Conservation (phyloP, 2,113 vertebrate genomes). For the Vidua macroura region DNA sequence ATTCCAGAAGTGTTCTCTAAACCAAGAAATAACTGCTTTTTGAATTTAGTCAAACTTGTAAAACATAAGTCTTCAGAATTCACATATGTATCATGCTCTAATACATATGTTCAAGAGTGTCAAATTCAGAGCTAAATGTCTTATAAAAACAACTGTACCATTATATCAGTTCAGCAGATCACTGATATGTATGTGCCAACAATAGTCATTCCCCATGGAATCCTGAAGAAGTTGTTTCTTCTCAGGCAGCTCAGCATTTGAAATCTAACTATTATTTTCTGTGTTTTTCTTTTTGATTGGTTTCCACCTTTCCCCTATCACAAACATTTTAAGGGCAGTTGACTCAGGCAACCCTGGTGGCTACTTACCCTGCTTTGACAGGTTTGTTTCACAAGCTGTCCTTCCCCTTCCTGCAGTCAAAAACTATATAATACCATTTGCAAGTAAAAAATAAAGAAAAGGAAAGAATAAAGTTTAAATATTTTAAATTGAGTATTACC, state of each 20-base stretch:
- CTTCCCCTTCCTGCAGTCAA: not conserved
- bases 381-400: not conserved
- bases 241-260: not conserved
- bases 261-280: not conserved
- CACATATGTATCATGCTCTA: not conserved
- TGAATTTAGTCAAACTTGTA: conserved; percentile 4
- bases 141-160: not conserved
- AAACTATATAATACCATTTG: not conserved
- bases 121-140: not conserved
- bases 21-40: not conserved
- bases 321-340: not conserved
- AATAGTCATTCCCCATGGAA: not conserved
- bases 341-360: not conserved
- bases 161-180: not conserved
- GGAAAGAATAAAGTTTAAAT: not conserved
- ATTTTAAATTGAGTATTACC: not conserved
- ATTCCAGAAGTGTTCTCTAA: not conserved
- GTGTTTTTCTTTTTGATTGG: not conserved
- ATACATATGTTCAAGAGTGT: not conserved
- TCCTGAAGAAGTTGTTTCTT: not conserved
- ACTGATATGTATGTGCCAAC: not conserved
- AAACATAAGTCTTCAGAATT: not conserved
- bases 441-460: not conserved
- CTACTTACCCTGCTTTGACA: not conserved
- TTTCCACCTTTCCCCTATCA: not conserved